These are phyloP conservation scores for Notarius quadriscutis DNA, from an alignment of 2,113 vertebrate genomes.

Conservation along the genomic window DNA sequence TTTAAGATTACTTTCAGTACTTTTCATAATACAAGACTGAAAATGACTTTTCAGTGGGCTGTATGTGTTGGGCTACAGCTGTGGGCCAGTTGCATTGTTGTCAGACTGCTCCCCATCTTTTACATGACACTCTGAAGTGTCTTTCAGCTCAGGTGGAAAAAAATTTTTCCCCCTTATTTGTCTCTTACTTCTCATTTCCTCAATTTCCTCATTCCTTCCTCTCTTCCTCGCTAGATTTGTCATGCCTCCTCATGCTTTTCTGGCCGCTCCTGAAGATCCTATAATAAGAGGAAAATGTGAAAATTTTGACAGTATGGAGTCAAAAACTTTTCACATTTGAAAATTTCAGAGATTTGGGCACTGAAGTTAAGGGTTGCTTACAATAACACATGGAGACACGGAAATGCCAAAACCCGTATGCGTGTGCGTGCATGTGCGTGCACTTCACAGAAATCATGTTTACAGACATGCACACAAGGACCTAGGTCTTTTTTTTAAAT, in stretches of 20 bases:
- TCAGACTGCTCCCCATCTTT: background rate
- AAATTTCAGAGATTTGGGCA: background rate
- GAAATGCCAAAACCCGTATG: background rate
- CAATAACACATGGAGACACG: background rate
- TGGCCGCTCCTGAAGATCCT: background rate
- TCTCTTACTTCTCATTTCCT: slow-evolving; percentile 18
- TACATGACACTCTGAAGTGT: slow-evolving; percentile 8
- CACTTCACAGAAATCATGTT: background rate
- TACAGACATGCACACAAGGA: background rate
- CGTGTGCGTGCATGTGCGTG: background rate
- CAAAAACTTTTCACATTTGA: background rate
- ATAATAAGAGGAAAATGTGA: slow-evolving; percentile 5
- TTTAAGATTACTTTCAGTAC: background rate
- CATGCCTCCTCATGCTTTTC: slow-evolving; percentile 16
- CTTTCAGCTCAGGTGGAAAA: background rate
- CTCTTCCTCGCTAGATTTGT: background rate
- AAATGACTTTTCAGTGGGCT: background rate
- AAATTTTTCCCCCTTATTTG: background rate
- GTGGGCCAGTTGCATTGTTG: background rate
- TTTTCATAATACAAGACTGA: background rate
- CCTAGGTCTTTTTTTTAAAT: background rate
- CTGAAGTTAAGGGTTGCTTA: background rate
- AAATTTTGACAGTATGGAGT: background rate
- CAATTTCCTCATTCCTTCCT: background rate
- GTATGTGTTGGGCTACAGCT: background rate